Evolutionary conservation across 2,113 vertebrate species (phyloP), one percentile per base, ranked within the genome.

Genomic region (Globicephala melas): DNA sequence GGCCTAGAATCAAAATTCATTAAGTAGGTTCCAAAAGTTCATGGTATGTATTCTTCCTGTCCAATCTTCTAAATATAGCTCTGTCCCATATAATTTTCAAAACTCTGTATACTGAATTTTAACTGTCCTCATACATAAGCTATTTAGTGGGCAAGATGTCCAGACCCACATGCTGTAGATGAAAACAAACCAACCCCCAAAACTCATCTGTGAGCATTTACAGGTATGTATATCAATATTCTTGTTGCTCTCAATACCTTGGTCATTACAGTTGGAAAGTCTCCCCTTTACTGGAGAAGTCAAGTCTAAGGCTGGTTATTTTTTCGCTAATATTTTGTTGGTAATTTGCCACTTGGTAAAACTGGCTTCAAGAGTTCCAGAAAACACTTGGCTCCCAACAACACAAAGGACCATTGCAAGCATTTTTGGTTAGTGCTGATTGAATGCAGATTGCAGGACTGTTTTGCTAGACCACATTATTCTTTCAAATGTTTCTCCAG

Each of bases 351-450:
- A 94, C 92, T 98, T 87, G 84, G 94, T 97, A 97, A 95, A 97
- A 96, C 89, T 96, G 96, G 97, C 97, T 98, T 98, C 98, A 98
- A 98, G 97, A 97, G 92, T 98, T 98, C 98, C 98, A 98, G 97
- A 98, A 98, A 97, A 97, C 96, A 67, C 92, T 97, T 97, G 97
- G 94, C 97, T 98, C 96, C 98, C 97, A 96, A 96, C 92, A 97
- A 97, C 85, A 98, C 97, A 98, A 98, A 98, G 97, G 84, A 97
- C 95, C 95, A 44, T 94, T 96, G 96, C 92, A 95, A 97, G 98
- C 95, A 97, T 98, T 98, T 98, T 97, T 97, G 98, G 98, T 96
- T 97, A 97, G 93, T 96, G 96, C 96, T 98, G 93, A 98, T 98
- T 87, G 90, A 98, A 93, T 74, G 90, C 95, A 98, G 91, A 92